Evolutionary conservation across 2,797 vertebrate genomes (phyloP), one percentile per base, ranked within the genome.

Genomic region (Gymnothorax reevesii): DNA sequence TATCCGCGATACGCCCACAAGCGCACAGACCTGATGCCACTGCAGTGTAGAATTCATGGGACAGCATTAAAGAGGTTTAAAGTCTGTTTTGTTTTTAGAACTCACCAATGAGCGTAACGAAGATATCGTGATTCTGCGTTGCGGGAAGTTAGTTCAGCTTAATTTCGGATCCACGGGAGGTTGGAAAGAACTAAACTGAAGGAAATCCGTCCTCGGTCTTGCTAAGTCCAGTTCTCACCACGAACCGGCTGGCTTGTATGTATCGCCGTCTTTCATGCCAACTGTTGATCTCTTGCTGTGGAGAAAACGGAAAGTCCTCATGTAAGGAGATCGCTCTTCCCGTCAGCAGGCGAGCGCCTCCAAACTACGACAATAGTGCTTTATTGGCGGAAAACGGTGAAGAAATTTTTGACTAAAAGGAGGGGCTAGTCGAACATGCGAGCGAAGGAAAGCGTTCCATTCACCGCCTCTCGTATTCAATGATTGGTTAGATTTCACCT

Each of bases 361-460:
- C 54, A 49, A 15, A 17, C 80, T 64, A 52, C 71, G 62, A 91
- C 93, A 91, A 92, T 73, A 91, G 89, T 86, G 88, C 90, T 91
- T 86, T 90, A 88, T 87, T 87, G 87, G 87, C 62, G 85, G 17
- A 12, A 52, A 86, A 86, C 87, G 90, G 88, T 84, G 80, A 86
- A 88, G 88, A 20, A 15, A 84, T 92, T 90, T 73, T 84, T 89
- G 89, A 59, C 86, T 20, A 80, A 87, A 93, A 91, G 93, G 93
- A 90, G 92, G 94, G 6, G 42, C 90, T 17, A 71, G 79, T 52
- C 49, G 52, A 66, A 62, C 60, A 54, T 20, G 52, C 60, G 79
- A 83, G 77, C 79, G 69, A 86, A 52, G 60, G 60, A 66, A 57
- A 1, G 54, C 49, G 17, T 60, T 25, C 85, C 10, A 59, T 42